phyloP scores from a whole-genome alignment of 1,140 invertebrate species.

The Sitobion miscanthi region DNA sequence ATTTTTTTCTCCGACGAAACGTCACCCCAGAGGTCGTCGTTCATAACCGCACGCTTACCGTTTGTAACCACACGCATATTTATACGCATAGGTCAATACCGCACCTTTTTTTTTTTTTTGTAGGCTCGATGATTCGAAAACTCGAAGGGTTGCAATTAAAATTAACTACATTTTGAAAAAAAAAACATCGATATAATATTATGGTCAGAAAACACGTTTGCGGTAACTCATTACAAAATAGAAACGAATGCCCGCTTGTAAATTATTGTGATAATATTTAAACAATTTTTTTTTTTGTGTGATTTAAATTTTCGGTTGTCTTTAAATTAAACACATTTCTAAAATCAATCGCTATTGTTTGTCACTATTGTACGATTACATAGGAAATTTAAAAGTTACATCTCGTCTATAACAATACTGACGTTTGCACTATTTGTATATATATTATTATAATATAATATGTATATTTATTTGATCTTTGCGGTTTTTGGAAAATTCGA shows the following conservation, averaged over 20 bases:
- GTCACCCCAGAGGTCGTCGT: background rate
- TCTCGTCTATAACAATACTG: too few relatives aligned
- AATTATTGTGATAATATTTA: background rate
- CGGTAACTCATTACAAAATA: background rate
- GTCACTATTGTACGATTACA: too few relatives aligned
- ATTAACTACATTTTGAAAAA: background rate
- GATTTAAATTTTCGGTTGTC: too few relatives aligned
- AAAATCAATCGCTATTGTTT: too few relatives aligned
- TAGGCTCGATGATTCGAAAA: background rate
- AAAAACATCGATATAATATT: background rate
- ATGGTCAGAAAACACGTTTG: background rate
- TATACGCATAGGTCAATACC: background rate
- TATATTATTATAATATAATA: too few relatives aligned
- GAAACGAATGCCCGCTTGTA: background rate
- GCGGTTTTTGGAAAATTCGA: too few relatives aligned
- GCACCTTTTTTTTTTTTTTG: background rate
- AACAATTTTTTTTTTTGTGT: too few relatives aligned
- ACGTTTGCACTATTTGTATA: too few relatives aligned
- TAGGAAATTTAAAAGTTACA: too few relatives aligned
- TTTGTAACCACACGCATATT: background rate
- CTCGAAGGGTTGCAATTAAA: background rate
- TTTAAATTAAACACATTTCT: too few relatives aligned
- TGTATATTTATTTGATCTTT: too few relatives aligned
- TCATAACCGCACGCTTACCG: background rate
- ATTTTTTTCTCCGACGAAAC: background rate